Evolutionary conservation across 2,888 invertebrate genomes (phyloP).

Genomic region (Erannis defoliaria): DNA sequence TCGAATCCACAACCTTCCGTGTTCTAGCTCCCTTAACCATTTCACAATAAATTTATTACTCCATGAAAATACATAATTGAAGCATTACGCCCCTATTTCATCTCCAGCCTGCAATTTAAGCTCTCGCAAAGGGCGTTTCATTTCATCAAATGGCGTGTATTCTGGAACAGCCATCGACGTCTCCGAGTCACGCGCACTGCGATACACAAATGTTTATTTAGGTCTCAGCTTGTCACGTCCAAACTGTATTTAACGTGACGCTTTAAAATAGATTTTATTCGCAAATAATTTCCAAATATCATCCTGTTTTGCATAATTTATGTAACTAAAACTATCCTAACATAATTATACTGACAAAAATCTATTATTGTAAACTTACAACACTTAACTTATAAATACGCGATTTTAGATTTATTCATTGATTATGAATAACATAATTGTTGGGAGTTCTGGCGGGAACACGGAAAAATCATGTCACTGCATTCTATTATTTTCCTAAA

Average conservation of each 20-base stretch:
- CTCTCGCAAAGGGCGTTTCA: conserved; percentile 39
- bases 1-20: background rate
- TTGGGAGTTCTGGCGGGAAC: no score
- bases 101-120: conserved; percentile 22
- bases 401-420: no score
- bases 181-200: conserved; percentile 15
- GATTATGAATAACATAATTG: no score
- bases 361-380: no score
- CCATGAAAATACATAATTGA: conserved; percentile 25
- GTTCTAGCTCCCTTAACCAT: background rate
- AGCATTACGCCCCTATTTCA: conserved; percentile 29
- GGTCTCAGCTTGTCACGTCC: conserved; percentile 10
- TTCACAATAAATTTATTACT: conserved; percentile 11
- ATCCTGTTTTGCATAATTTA: background rate
- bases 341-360: no score
- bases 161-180: conserved; percentile 25
- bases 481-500: no score
- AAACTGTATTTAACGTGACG: background rate
- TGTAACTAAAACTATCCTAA: no score
- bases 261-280: background rate
- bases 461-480: no score
- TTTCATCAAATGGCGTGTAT: conserved; percentile 44
- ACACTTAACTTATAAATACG: no score
- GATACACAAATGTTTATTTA: background rate
- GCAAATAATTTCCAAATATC: no score